Base-by-base conservation (phyloP, 2,113 vertebrate species). In the Ivindomyrus marchei region DNA sequence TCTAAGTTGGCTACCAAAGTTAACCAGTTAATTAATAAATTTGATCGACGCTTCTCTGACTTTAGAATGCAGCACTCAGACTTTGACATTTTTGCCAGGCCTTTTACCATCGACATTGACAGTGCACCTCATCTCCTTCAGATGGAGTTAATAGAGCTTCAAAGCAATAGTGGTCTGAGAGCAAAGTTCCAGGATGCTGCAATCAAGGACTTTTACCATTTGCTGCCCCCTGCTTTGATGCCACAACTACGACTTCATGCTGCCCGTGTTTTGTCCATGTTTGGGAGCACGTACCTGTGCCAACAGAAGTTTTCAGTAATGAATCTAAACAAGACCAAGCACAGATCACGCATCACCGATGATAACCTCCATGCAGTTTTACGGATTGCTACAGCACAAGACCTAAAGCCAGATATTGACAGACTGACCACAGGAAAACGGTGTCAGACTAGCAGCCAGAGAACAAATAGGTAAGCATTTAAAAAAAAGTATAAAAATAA, bases 51-150 rank as follows among this genome's bases (percentile, higher is more conserved):
- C 80, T 89, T 89, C 53, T 91, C 90, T 88, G 83, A 91, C 74
- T 91, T 90, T 42, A 90, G 47, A 90, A 27, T 11, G 90, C 83
- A 89, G 7, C 56, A 92, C 52, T 89, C 84, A 52, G 88, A 56
- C 83, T 92, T 92, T 91, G 87, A 46, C 91, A 90, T 90, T 66
- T 92, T 90, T 92, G 91, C 91, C 88, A 92, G 53, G 90, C 91
- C 92, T 91, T 92, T 92, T 46, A 91, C 88, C 27, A 45, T 42
- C 6, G 56, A 92, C 8, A 53, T 92, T 47, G n/a, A 87, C 90
- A 87, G 70, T 89, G 91, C 74, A 7, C 89, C 89, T 52, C 77
- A 89, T 66, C 70, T 70, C 66, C 89, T 90, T 90, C 91, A 92
- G 88, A 91, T 92, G 85, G 88, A 90, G 46, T 90, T 92, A 90